Percentiles rank a stretch among this genome's conserved stretches.
Conservation (phyloP, 2,888 invertebrate species). For the Drosophila yooni region DNA sequence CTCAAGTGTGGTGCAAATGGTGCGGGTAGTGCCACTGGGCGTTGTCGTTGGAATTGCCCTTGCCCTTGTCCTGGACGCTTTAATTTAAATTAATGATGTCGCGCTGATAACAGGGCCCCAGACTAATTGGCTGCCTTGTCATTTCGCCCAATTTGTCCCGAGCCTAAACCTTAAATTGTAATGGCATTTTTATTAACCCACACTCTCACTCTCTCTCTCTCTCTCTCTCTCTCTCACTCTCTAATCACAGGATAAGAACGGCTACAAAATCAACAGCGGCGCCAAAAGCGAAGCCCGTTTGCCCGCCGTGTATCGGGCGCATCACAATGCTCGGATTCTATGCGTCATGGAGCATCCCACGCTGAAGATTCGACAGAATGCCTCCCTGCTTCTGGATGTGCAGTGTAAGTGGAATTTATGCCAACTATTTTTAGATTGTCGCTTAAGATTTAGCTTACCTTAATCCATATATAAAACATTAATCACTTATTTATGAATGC, state of each 20-base stretch:
- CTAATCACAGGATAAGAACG: slow-evolving; percentile 79
- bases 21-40: slow-evolving; percentile 3
- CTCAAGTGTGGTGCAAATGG: not conserved
- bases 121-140: slow-evolving; percentile 70
- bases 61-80: slow-evolving; percentile 45
- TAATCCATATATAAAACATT: not conserved
- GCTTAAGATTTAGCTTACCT: not conserved
- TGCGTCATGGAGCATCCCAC: slow-evolving; percentile 91
- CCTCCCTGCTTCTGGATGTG: slow-evolving; percentile 85
- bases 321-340: slow-evolving; percentile 94
- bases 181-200: slow-evolving; percentile 57
- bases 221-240: not conserved
- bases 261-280: slow-evolving; percentile 85
- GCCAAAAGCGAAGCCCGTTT: slow-evolving; percentile 89
- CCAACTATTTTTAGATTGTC: not conserved
- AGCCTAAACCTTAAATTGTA: slow-evolving; percentile 58
- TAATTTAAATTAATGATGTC: slow-evolving; percentile 79
- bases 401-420: slow-evolving; percentile 83
- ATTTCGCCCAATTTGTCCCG: slow-evolving; percentile 66
- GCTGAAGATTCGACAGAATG: slow-evolving; percentile 85
- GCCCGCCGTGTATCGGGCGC: slow-evolving; percentile 91
- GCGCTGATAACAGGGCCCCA: slow-evolving; percentile 69
- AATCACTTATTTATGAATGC: not conserved
- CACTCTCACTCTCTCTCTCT: not conserved
- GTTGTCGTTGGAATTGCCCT: slow-evolving; percentile 7